These are phyloP conservation scores for Melipona quadrifasciata DNA, from an alignment of 1,140 invertebrate species.

Conservation along the genomic window DNA sequence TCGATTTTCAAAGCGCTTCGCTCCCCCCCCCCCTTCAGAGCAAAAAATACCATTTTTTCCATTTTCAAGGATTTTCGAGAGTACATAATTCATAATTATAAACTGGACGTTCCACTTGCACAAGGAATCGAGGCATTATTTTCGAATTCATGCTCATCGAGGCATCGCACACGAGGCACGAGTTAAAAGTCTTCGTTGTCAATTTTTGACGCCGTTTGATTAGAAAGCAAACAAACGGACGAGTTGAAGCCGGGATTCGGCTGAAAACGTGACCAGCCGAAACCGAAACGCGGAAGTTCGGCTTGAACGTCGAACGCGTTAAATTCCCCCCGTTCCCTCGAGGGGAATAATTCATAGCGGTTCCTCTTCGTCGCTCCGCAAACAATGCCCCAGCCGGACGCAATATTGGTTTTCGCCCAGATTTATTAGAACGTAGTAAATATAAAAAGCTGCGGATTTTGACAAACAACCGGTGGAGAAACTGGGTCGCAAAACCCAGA, in stretches of 20 bases:
- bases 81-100: too few relatives aligned
- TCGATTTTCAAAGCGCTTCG: too few relatives aligned
- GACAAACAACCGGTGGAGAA: background rate
- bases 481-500: constrained; percentile 8
- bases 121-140: too few relatives aligned
- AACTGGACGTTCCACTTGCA: too few relatives aligned
- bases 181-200: too few relatives aligned
- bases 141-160: too few relatives aligned
- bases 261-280: too few relatives aligned
- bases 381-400: background rate
- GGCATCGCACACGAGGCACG: too few relatives aligned
- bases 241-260: too few relatives aligned
- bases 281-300: too few relatives aligned
- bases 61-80: constrained; percentile 15
- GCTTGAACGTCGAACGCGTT: background rate
- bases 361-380: background rate
- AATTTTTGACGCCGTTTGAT: too few relatives aligned
- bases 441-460: background rate
- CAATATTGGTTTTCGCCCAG: background rate
- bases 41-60: background rate
- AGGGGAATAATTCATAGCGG: background rate
- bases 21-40: background rate
- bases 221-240: too few relatives aligned
- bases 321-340: background rate
- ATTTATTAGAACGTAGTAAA: constrained; percentile 34